Base-by-base conservation (phyloP, 2,888 invertebrate species). In the Atethmia centrago region DNA sequence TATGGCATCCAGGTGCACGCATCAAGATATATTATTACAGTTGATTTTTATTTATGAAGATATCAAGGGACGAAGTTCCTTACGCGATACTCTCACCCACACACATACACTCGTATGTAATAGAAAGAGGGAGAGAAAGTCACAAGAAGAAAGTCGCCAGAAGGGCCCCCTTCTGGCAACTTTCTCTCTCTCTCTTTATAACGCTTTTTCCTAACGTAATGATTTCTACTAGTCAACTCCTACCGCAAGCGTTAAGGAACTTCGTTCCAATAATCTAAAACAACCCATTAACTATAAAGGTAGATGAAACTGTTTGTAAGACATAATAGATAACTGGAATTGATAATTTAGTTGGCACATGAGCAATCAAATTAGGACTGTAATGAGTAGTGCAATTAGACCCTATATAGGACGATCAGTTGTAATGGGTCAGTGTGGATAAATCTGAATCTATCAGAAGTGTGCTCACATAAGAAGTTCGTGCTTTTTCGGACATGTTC, bases 1-100 rank as follows among this genome's bases (percentile, higher is more conserved):
- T 49, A 58, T 45, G 59, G 49, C 12, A 10, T 55, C 77, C 77
- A 78, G 81, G 81, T 77, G 74, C 49, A 56, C 40, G 25, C 14
- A 36, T 53, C 36, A 61, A 55, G 47, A 42, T 62, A 66, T 51
- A 25, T 5, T 31, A 31, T 31, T 31, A 51, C 31, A 59, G 28
- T 62, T 1, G 47, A 28, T 61, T 49, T 36, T 36, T 36, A 36
- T 36, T 36, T 36, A 4, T 36, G 36, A 36, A 40, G 8, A 40
- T 9, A 40, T 40, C 40, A 40, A 5, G 40, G 40, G 9, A 9
- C 40, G 9, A 40, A 40, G 9, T 40, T 40, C 8, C 36, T 9
- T 40, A 40, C 40, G 40, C 40, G 9, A 40, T 40, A 40, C 40
- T 40, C 40, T 8, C 40, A 40, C 40, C 9, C 40, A 40, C 40